Base-by-base conservation (phyloP, 1,140 invertebrate genomes). In the Chelonus insularis region DNA sequence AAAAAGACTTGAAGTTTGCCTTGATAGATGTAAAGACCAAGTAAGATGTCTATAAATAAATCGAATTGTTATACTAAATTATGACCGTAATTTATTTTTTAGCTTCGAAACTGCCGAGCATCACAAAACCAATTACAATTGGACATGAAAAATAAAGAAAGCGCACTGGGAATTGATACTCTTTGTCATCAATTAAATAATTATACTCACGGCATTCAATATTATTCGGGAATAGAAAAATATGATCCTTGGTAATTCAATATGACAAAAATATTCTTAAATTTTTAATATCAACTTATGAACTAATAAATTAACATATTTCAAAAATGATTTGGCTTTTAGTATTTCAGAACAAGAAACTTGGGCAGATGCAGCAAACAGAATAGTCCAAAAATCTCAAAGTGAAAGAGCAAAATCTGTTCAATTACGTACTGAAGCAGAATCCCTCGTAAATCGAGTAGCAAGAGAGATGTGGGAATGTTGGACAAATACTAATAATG, bases 141-240 rank as follows among this genome's bases (percentile, higher is more conserved):
- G 4, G 94, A 97, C 79, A 85, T 94, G 54, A 87, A 89, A 55
- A 91, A 93, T 75, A 97, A 97, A 80, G 91, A 95, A 77, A 89
- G 89, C 55, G 91, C 94, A 0, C 84, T 95, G 55, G 90, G 89
- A 23, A 93, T 96, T 62, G 95, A 97, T 79, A 88, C 88, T 43
- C 84, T 91, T 74, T 93, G 94, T 77, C 91, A 94, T 83, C 91
- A 93, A 71, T 83, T 96, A 25, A 93, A 92, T 74, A 96, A 96
- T 79, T 86, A 86, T 66, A 93, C 91, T 4, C 79, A 89, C 65
- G 93, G 92, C 11, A 89, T 96, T 57, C 92, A 94, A 68, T 95
- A 93, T 77, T 93, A 92, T 77, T 90, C 91, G 16, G 94, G 93
- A 60, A 94, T 96, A 67, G 94, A 97, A 80, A 92, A 89, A 81